Evolutionary conservation across 1,140 invertebrate genomes (phyloP).

Genomic region (Apolygus lucorum): DNA sequence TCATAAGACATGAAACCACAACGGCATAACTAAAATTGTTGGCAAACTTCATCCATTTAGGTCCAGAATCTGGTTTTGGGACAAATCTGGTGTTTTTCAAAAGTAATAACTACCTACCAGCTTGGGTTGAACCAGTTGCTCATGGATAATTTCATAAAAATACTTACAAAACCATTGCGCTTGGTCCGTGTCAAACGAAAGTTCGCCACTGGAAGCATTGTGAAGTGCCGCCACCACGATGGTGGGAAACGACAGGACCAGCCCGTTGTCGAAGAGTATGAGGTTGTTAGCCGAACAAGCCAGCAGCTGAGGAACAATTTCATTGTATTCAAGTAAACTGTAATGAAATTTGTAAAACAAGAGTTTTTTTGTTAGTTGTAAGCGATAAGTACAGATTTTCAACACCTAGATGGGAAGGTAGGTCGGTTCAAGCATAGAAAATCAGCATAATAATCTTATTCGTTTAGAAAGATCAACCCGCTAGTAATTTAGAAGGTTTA

Average conservation of each 20-base stretch:
- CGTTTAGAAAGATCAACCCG: no score
- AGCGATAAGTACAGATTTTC: background rate
- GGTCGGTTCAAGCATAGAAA: no score
- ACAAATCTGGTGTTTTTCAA: no score
- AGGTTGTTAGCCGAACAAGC: constrained; percentile 33
- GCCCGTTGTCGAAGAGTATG: constrained; percentile 32
- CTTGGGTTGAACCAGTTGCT: no score
- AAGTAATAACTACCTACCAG: no score
- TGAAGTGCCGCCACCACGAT: constrained; percentile 32
- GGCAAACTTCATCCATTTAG: no score
- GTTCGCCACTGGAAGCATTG: constrained; percentile 10
- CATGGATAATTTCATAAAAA: no score
- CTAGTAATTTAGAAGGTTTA: background rate
- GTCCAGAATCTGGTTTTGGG: no score
- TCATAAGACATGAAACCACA: no score
- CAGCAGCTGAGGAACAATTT: constrained; percentile 28
- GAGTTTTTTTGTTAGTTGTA: background rate
- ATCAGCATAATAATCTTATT: no score
- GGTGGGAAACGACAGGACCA: constrained; percentile 34
- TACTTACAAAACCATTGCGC: constrained; percentile 36
- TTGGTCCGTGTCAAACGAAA: constrained; percentile 29
- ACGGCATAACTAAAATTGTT: no score
- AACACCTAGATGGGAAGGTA: background rate
- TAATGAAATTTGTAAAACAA: background rate
- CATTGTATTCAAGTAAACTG: background rate